phyloP scores from a whole-genome alignment of 2,888 invertebrate species.

The Lepidocyrtinus sp. region DNA sequence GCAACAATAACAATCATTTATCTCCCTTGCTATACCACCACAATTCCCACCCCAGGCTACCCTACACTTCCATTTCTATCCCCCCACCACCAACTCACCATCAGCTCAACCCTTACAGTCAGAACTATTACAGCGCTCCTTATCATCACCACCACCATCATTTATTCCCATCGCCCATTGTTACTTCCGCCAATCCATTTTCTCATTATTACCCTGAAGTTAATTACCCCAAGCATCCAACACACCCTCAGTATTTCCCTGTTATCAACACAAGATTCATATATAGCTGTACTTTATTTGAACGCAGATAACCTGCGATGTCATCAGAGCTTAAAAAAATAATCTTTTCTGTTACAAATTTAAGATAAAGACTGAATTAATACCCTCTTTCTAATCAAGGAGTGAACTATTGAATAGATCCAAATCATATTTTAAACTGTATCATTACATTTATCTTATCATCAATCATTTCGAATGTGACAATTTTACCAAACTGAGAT shows the following conservation, averaged over 20 bases:
- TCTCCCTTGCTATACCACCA: too few relatives aligned
- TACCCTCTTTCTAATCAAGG: too few relatives aligned
- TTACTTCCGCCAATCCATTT: neutral
- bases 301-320: neutral
- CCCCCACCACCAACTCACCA: neutral
- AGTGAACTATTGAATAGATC: too few relatives aligned
- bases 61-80: neutral
- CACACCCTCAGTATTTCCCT: neutral
- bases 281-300: conserved; percentile 33
- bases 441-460: too few relatives aligned
- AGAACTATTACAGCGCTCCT: neutral
- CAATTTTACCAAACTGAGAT: too few relatives aligned
- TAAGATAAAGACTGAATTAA: neutral
- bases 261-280: conserved; percentile 45
- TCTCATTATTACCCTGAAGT: neutral
- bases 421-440: too few relatives aligned
- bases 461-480: too few relatives aligned
- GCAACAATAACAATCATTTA: neutral
- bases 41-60: neutral
- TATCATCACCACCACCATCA: neutral
- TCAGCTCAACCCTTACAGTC: neutral
- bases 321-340: neutral
- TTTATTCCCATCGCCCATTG: neutral
- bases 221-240: neutral
- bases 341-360: neutral